A percentile compares a stretch with the other conserved stretches of the same genome.
These are phyloP conservation scores for Pipistrellus kuhlii DNA, from an alignment of 2,797 vertebrate genomes.

Conservation along the genomic window DNA sequence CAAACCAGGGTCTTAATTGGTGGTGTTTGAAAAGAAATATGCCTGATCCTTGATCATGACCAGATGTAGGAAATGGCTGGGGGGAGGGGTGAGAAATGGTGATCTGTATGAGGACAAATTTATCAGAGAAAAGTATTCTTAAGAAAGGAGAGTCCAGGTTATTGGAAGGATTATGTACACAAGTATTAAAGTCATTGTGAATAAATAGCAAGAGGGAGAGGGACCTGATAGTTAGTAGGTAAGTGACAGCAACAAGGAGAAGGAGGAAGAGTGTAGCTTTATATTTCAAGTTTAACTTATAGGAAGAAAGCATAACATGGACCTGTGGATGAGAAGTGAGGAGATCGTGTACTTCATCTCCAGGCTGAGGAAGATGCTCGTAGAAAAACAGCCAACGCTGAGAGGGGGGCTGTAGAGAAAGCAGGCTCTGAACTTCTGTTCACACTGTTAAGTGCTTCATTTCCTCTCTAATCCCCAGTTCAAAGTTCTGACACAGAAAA, in stretches of 20 bases:
- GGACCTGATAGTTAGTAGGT: background rate
- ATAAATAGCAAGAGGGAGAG: background rate
- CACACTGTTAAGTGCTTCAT: too few species aligned
- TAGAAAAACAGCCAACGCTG: background rate
- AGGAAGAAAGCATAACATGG: background rate
- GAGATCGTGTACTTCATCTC: background rate
- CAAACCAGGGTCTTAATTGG: background rate
- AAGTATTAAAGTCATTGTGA: background rate
- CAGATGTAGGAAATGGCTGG: background rate
- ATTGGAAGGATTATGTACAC: background rate
- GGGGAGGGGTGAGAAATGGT: accelerated
- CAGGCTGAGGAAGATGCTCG: background rate
- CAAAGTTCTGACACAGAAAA: background rate
- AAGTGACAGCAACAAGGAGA: background rate
- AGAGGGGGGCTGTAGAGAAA: too few species aligned
- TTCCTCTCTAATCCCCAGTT: background rate
- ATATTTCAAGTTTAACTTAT: background rate
- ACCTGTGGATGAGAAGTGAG: background rate
- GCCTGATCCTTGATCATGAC: background rate
- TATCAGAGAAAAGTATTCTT: background rate
- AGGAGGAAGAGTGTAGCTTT: accelerated
- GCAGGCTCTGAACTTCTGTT: too few species aligned
- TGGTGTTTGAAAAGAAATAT: background rate
- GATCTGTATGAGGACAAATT: background rate
- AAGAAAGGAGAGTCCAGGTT: background rate